Percentiles rank a stretch among this genome's conserved stretches.
Conservation (phyloP, 2,888 invertebrate species). For the Synergus gifuensis region DNA sequence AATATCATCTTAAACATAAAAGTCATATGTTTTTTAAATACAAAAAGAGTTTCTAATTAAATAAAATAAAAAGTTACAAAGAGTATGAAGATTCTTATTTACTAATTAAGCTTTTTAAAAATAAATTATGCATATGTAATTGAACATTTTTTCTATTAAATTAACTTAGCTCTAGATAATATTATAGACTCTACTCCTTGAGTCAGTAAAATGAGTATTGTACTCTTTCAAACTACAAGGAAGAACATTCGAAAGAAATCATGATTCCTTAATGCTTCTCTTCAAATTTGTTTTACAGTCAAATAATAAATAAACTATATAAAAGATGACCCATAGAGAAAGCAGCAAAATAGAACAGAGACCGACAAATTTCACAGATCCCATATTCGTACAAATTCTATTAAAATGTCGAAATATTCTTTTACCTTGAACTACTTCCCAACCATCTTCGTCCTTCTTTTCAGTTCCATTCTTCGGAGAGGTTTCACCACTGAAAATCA, state of each 20-base stretch:
- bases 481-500: slow-evolving; percentile 49
- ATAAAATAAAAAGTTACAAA: neutral
- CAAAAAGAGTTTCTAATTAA: neutral
- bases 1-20: neutral
- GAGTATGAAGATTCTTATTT: neutral
- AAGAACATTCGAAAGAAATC: neutral
- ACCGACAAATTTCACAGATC: neutral
- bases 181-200: neutral
- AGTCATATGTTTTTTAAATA: neutral
- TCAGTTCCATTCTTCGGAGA: slow-evolving; percentile 50
- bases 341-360: neutral
- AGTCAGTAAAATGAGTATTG: neutral
- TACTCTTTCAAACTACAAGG: neutral
- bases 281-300: neutral
- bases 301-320: neutral
- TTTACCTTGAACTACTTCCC: slow-evolving; percentile 71
- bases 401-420: neutral
- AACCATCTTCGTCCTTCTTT: slow-evolving; percentile 61
- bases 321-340: neutral
- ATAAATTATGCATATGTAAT: neutral
- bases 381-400: slow-evolving; percentile 23
- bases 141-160: neutral
- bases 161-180: neutral
- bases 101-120: neutral
- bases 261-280: neutral